Base-by-base conservation (phyloP, 2,113 vertebrate species). In the Gorsachius goisagi region DNA sequence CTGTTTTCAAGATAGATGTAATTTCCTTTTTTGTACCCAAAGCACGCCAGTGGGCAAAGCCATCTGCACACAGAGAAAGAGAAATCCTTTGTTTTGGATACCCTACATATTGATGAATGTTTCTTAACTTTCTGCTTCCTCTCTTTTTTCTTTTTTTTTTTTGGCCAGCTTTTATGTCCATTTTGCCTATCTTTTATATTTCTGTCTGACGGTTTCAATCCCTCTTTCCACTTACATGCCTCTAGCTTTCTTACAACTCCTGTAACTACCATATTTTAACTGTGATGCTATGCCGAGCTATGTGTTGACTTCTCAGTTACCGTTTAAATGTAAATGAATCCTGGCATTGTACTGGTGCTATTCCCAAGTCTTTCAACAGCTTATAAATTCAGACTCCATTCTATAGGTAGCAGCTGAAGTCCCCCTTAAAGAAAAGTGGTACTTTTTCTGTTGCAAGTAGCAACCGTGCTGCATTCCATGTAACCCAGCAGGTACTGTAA, bases 241-340 rank as follows among this genome's bases (percentile, higher is more conserved):
- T 68, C 45, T 72, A 22, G 67, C 80, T 88, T 82, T 74, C 64
- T 63, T 62, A 5, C 33, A 53, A 2, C 64, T 71, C 50, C 64
- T 44, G 15, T 32, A 45, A 27, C 63, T 26, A 0, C 44, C 8
- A 0, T 17, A 9, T 76, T 89, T 84, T 58, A 32, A 16, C 47
- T 8, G 77, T 17, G 79, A 56, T 30, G 58, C 71, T 62, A 10
- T 18, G 55, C 80, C 52, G 60, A 83, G 78, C 81, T 39, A 15
- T 39, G 37, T 33, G 15, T 45, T 60, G 76, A 67, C 74, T 72
- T 85, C 90, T 80, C 62, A 6, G 45, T 72, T 55, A 22, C 88
- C 16, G 59, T 91, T 93, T 68, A 84, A 67, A 90, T 86, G 91
- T 79, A 88, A 86, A 92, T 94, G 72, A 95, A 87, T 93, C 66